Evolutionary conservation across 2,888 invertebrate species (phyloP), one percentile per base, ranked within the genome.

Genomic region (Emesis russula): DNA sequence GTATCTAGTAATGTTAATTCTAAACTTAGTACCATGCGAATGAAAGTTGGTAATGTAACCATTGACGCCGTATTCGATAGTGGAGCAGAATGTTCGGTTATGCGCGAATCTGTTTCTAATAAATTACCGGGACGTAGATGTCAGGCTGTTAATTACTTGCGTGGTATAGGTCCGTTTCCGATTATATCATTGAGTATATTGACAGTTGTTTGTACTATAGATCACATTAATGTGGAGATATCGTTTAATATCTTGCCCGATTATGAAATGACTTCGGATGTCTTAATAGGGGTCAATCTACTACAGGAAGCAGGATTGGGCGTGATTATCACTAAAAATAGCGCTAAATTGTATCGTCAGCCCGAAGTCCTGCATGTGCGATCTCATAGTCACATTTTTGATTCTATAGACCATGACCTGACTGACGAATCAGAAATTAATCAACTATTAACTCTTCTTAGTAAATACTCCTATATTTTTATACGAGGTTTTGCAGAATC

Each of bases 71-170:
- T 38, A 38, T 38, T 38, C 6, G 38, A 95, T 63, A 95, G 95
- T 53, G 95, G 95, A 0, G 94, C 94, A 0, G 95, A 95, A 33
- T 94, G 94, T 78, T 95, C 95, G 3, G 25, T 94, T 0, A 92
- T 95, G 3, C 83, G 92, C 0, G 94, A 94, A 66, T 92, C 94
- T 0, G 2, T 95, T 0, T 94, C 94, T 6, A 76, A 78, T 3
- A 83, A 73, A 53, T n/a, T 96, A 73, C 94, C 94, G 0, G 95
- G 95, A 0, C 71, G 86, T 86, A 53, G 93, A 75, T 25, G 25
- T 18, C 2, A 76, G 13, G 36, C 1, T 0, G 91, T 93, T 0
- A 93, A 78, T 13, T 85, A 80, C 76, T 66, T 86, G 18, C 73
- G 53, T 15, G 81, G 85, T 3, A 74, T 79, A 33, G 83, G 86